Evolutionary conservation across 2,113 vertebrate genomes (phyloP).

Genomic region (Alosa alosa): DNA sequence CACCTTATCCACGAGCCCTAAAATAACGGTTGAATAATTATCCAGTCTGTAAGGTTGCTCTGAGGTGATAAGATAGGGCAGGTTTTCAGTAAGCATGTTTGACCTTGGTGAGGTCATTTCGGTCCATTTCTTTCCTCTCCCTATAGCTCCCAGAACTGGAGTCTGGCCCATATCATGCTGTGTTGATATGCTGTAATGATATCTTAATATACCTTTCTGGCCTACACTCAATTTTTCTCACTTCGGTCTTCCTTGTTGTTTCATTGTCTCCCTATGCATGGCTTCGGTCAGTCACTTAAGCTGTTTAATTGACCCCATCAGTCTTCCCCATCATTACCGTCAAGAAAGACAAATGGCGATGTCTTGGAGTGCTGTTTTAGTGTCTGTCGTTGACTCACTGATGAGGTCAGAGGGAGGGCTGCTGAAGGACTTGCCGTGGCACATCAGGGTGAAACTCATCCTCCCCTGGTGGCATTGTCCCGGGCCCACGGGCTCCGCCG

Average conservation of each 20-base stretch:
- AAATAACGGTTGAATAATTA: background rate
- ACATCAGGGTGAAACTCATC: conserved; percentile 49
- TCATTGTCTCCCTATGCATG: background rate
- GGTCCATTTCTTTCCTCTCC: background rate
- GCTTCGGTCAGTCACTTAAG: background rate
- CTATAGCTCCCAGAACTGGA: background rate
- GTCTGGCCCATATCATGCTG: background rate
- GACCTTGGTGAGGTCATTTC: background rate
- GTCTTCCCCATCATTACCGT: background rate
- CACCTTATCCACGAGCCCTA: background rate
- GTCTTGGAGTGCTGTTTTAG: background rate
- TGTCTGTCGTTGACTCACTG: background rate
- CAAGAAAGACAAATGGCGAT: background rate
- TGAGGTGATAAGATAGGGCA: background rate
- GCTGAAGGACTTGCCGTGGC: conserved; percentile 7
- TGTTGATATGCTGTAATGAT: background rate
- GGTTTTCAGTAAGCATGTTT: background rate
- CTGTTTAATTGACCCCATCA: background rate
- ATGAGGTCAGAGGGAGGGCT: background rate
- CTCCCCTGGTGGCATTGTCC: background rate
- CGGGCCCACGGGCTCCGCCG: background rate
- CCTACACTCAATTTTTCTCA: background rate
- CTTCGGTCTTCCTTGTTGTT: background rate
- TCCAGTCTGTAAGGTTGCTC: background rate
- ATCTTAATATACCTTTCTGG: background rate